Percentiles rank a stretch among this genome's conserved stretches.
These are phyloP conservation scores for Lottia scabra DNA, from an alignment of 2,888 invertebrate genomes.

Conservation along the genomic window DNA sequence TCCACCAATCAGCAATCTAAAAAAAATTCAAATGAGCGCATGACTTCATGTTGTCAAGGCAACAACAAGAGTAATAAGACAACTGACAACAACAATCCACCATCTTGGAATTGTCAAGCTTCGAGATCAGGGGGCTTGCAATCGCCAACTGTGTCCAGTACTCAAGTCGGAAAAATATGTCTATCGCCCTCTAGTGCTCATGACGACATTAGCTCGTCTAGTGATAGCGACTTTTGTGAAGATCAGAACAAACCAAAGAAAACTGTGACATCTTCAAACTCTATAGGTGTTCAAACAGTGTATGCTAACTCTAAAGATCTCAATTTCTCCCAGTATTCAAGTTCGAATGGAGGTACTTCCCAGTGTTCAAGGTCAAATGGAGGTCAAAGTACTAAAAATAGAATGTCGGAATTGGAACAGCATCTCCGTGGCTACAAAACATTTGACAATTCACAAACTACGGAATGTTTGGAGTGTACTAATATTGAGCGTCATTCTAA, in stretches of 20 bases:
- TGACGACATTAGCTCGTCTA: too few relatives aligned
- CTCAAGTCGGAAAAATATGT: background rate
- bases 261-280: background rate
- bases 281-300: background rate
- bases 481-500: background rate
- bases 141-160: background rate
- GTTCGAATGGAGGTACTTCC: background rate
- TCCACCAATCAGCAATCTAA: background rate
- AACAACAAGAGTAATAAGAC: too few relatives aligned
- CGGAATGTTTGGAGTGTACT: background rate
- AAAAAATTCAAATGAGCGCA: background rate
- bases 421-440: constrained; percentile 28
- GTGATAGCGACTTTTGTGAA: too few relatives aligned
- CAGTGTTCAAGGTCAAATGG: background rate
- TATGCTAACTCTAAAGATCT: background rate
- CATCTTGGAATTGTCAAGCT: too few relatives aligned
- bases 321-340: background rate
- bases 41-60: too few relatives aligned
- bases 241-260: too few relatives aligned
- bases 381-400: background rate
- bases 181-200: too few relatives aligned
- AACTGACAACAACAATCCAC: too few relatives aligned
- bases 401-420: constrained; percentile 37
- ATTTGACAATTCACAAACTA: background rate
- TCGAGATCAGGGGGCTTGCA: background rate